Conservation (phyloP, 2,797 vertebrate species). For the Anabacerthia variegaticeps region DNA sequence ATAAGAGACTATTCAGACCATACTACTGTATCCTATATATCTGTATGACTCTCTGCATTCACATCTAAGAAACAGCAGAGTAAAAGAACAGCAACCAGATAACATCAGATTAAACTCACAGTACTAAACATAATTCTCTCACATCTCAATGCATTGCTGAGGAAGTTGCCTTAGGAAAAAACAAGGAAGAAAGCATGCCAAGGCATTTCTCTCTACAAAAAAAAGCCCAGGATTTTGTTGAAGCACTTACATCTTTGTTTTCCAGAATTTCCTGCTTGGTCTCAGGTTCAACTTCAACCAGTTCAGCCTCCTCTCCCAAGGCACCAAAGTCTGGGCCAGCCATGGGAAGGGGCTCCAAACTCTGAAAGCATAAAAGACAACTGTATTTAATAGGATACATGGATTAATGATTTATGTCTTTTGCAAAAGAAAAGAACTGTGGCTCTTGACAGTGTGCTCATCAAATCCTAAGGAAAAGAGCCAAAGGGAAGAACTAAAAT, state of each 20-base stretch:
- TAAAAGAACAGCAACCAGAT: neutral
- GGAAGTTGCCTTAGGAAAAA: neutral
- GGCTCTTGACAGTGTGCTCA: neutral
- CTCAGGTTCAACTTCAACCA: constrained; percentile 87
- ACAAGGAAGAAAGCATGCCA: neutral
- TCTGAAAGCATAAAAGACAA: constrained; percentile 72
- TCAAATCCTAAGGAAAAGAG: neutral
- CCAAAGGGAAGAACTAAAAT: neutral
- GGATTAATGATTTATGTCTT: neutral
- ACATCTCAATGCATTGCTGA: neutral
- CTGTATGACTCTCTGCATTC: neutral
- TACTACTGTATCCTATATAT: neutral
- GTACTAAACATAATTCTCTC: neutral
- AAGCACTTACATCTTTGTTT: constrained; percentile 90
- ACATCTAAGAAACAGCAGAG: neutral
- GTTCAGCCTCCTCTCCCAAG: constrained; percentile 85
- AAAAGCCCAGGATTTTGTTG: neutral
- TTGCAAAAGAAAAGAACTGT: fast-evolving
- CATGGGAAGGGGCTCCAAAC: constrained; percentile 91
- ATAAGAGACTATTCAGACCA: neutral
- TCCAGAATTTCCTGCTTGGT: constrained; percentile 92
- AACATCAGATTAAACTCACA: neutral
- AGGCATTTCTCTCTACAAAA: neutral
- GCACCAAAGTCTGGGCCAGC: constrained; percentile 85
- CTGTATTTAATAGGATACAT: fast-evolving